Percentiles rank a stretch among this genome's conserved stretches.
These are phyloP conservation scores for Agrilus biguttatus DNA, from an alignment of 2,888 invertebrate species.

Conservation along the genomic window DNA sequence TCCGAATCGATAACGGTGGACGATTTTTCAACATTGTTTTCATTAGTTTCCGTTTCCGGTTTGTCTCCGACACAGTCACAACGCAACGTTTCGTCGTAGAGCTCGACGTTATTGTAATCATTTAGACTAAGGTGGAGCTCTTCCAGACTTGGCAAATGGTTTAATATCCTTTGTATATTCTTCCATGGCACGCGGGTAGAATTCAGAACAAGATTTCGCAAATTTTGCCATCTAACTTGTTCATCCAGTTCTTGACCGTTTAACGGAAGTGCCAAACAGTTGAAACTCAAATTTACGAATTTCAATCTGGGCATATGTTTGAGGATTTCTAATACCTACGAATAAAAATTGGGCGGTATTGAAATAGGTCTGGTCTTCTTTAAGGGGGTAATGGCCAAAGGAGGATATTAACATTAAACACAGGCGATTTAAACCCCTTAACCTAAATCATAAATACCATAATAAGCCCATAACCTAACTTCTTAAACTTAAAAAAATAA, in stretches of 20 bases:
- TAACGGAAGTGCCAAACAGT: constrained; percentile 60
- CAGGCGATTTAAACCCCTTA: too few relatives aligned
- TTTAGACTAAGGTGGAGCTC: constrained; percentile 89
- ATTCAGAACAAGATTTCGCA: constrained; percentile 72
- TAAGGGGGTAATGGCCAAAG: too few relatives aligned
- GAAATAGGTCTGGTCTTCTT: too few relatives aligned
- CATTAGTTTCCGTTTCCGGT: constrained; percentile 8
- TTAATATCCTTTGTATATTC: constrained; percentile 61
- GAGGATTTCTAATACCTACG: constrained; percentile 69
- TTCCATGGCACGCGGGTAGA: constrained; percentile 79
- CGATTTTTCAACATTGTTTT: constrained; percentile 10
- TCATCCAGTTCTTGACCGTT: constrained; percentile 29
- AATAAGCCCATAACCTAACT: too few relatives aligned
- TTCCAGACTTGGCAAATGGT: constrained; percentile 64
- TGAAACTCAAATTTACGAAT: constrained; percentile 86
- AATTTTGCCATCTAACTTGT: constrained; percentile 38
- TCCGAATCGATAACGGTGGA: constrained; percentile 15
- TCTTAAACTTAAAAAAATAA: too few relatives aligned
- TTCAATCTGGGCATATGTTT: constrained; percentile 78
- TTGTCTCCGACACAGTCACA: constrained; percentile 6
- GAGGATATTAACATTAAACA: too few relatives aligned
- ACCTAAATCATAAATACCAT: too few relatives aligned
- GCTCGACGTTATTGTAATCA: constrained; percentile 63
- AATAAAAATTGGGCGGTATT: too few relatives aligned
- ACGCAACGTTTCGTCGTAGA: constrained; percentile 34